A percentile compares a stretch with the other conserved stretches of the same genome.
phyloP scores from a whole-genome alignment of 2,888 invertebrate species.

The Phragmatobia fuliginosa region DNA sequence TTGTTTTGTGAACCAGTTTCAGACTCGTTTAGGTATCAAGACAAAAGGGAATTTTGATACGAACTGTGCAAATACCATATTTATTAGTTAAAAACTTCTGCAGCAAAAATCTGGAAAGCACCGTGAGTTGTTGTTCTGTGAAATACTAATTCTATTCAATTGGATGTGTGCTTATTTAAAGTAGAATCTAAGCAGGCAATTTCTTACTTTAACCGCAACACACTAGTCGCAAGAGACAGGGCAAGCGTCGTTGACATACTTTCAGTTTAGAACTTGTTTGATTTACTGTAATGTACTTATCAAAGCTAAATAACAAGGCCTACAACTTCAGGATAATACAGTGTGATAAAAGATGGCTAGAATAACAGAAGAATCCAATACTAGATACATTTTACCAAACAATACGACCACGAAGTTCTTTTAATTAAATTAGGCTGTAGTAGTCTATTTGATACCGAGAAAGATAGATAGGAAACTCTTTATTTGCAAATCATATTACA shows the following conservation, averaged over 20 bases:
- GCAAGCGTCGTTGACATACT: conserved; percentile 57
- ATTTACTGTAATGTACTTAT: conserved; percentile 29
- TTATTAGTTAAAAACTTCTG: too few species aligned
- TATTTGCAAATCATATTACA: too few species aligned
- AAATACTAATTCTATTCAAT: neutral
- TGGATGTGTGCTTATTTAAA: neutral
- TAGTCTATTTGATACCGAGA: too few species aligned
- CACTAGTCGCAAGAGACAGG: conserved; percentile 55
- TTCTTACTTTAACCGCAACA: conserved; percentile 27
- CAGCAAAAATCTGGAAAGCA: too few species aligned
- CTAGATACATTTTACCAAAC: neutral
- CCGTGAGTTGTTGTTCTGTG: too few species aligned
- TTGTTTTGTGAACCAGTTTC: too few species aligned
- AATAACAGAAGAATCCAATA: neutral
- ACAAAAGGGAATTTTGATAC: too few species aligned
- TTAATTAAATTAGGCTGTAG: too few species aligned
- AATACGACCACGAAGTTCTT: too few species aligned
- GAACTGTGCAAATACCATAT: too few species aligned
- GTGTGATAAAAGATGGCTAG: neutral
- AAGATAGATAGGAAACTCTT: too few species aligned
- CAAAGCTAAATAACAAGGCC: conserved; percentile 7
- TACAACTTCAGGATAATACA: neutral
- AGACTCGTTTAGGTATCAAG: too few species aligned
- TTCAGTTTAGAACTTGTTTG: conserved; percentile 49
- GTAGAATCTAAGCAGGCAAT: conserved; percentile 5